Evolutionary conservation across 92 coral and sea anemone species (phyloP), one percentile per base, ranked within the genome.

Genomic region (Actinernus sp.): DNA sequence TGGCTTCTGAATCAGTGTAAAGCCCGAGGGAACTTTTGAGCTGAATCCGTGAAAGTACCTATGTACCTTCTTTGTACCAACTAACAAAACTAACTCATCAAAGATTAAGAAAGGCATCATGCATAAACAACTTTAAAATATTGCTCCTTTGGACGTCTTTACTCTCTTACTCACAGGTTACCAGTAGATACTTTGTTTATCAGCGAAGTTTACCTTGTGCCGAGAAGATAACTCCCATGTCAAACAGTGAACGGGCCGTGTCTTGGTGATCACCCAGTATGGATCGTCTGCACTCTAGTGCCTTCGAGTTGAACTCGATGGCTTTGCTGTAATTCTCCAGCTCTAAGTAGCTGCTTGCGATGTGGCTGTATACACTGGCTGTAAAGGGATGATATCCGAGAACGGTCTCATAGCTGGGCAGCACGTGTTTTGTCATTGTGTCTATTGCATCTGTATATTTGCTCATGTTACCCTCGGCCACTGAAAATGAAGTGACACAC

Each of bases 221-320:
- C 8, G 56, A 28, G 1, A 55, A 36, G 39, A 54, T 70, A n/a
- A 18, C 57, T 1, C 76, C 84, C 34, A 65, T 39, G 21, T 77
- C 84, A 21, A 45, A 77, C 40, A 55, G 31, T 2, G 84, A 65
- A 19, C 74, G 73, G 16, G 84, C 84, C 2, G 84, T 77, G 28
- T 65, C 76, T 14, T 11, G 65, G 31, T 77, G 84, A 1, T 65
- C 39, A n/a, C 60, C 74, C 23, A 77, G 49, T 45, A 65, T 24
- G 11, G 21, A 8, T 33, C 1, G 7, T 25, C 69, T 48, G 27
- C 55, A 56, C 3, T 13, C 20, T 22, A 77, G 17, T 2, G 84
- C 84, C 21, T 12, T 48, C 11, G 47, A 12, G 32, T 23, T 25
- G 20, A 11, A 41, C 11, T 17, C 3, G 2, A 20, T 26, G 1